A percentile compares a stretch with the other conserved stretches of the same genome.
phyloP scores from a whole-genome alignment of 2,797 vertebrate species.

The Streptopelia turtur region DNA sequence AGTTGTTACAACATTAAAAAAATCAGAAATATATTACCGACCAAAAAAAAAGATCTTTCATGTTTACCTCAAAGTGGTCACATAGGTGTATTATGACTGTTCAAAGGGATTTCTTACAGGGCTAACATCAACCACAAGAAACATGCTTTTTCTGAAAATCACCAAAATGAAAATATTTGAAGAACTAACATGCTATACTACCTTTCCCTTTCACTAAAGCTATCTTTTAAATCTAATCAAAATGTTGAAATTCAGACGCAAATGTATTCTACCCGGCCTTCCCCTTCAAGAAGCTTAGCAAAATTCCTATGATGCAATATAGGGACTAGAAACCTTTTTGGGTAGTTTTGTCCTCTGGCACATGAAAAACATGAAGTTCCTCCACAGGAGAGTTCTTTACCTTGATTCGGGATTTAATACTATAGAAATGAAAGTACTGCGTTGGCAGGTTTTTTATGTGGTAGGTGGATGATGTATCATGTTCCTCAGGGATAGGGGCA shows the following conservation, averaged over 20 bases:
- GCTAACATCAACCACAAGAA: not conserved
- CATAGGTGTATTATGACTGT: not conserved
- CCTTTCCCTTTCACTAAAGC: not conserved
- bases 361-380: not conserved
- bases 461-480: slow-evolving; percentile 75
- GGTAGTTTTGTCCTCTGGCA: not conserved
- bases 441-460: slow-evolving; percentile 78
- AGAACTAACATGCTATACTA: not conserved
- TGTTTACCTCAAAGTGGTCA: not conserved
- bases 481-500: slow-evolving; percentile 66
- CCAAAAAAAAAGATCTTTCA: not conserved
- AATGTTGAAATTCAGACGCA: not conserved
- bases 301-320: not conserved
- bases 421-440: slow-evolving; percentile 87
- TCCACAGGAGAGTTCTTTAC: slow-evolving; percentile 62
- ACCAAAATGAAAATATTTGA: not conserved
- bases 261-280: not conserved
- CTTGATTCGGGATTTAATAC: slow-evolving; percentile 91
- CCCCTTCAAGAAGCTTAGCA: not conserved
- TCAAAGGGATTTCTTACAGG: not conserved
- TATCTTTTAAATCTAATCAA: not conserved
- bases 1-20: not conserved
- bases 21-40: not conserved
- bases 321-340: not conserved
- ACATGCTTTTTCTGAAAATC: not conserved